These are phyloP conservation scores for Pentamera pediparva DNA, from an alignment of 53 echinoderm and acorn worm species.

Conservation along the genomic window DNA sequence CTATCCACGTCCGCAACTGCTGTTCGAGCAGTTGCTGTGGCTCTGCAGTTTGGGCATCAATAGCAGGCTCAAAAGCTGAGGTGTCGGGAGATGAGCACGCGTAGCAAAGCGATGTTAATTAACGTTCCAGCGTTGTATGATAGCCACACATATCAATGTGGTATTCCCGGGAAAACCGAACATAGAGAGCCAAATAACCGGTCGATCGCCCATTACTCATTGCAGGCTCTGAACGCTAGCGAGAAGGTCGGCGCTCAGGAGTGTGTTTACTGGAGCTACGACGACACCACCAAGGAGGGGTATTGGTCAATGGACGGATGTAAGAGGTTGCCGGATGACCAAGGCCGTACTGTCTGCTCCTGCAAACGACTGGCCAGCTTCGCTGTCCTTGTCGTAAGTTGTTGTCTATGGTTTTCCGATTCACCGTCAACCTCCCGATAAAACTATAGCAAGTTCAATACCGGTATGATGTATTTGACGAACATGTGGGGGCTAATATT, in stretches of 20 bases:
- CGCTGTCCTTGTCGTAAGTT: conserved; percentile 60
- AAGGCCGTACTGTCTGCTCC: conserved; percentile 31
- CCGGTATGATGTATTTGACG: too few relatives aligned
- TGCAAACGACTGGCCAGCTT: conserved; percentile 54
- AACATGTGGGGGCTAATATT: too few relatives aligned
- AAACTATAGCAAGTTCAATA: too few relatives aligned
- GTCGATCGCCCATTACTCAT: too few relatives aligned
- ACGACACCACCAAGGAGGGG: conserved; percentile 30
- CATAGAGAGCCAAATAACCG: too few relatives aligned
- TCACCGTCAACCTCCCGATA: background rate
- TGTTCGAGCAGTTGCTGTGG: too few relatives aligned
- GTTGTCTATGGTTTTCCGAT: background rate
- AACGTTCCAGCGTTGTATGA: too few relatives aligned
- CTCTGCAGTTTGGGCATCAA: too few relatives aligned
- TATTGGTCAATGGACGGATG: conserved; percentile 63
- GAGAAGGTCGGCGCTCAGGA: conserved; percentile 9
- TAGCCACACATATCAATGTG: too few relatives aligned
- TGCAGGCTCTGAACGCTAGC: background rate
- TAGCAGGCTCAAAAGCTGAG: too few relatives aligned
- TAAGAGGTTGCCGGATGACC: background rate
- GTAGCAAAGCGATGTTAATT: background rate
- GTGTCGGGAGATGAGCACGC: background rate
- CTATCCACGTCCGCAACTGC: too few relatives aligned
- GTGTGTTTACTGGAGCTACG: conserved; percentile 67
- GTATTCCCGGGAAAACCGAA: too few relatives aligned